phyloP scores from a whole-genome alignment of 2,888 invertebrate genomes.

The Noctua fimbriata region DNA sequence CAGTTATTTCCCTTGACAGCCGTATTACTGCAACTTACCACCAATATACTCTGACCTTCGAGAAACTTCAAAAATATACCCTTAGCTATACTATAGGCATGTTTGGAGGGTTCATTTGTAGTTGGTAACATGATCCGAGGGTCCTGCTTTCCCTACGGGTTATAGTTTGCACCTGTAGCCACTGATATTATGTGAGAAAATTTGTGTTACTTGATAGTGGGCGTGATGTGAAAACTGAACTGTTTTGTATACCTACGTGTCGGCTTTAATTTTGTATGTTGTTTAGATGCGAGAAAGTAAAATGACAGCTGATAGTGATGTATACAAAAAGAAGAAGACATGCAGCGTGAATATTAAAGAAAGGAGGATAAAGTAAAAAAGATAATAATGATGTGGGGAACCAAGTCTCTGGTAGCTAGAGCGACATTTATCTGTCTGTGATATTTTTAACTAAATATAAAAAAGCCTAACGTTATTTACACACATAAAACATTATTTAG shows the following conservation, averaged over 20 bases:
- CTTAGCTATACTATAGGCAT: slow-evolving; percentile 53
- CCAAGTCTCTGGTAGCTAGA: not conserved
- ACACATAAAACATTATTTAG: not conserved
- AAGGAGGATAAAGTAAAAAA: not conserved
- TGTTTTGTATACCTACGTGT: slow-evolving; percentile 20
- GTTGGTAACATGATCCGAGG: slow-evolving; percentile 82
- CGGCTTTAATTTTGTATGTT: slow-evolving; percentile 7
- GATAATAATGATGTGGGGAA: not conserved
- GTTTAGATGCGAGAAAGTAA: not conserved
- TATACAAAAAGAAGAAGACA: not conserved
- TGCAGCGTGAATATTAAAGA: not conserved
- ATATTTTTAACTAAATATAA: not conserved
- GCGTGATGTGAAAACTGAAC: slow-evolving; percentile 55
- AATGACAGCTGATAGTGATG: not conserved
- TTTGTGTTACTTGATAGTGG: slow-evolving; percentile 79
- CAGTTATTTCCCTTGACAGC: slow-evolving; percentile 86
- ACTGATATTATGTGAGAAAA: slow-evolving; percentile 86
- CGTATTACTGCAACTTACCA: slow-evolving; percentile 83
- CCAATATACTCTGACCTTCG: slow-evolving; percentile 79
- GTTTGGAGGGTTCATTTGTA: slow-evolving; percentile 73
- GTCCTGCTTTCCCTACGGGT: slow-evolving; percentile 81
- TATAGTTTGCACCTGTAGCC: slow-evolving; percentile 88
- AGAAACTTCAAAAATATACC: slow-evolving; percentile 51
- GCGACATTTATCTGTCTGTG: not conserved
- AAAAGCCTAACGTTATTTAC: not conserved